Evolutionary conservation across 2,113 vertebrate species (phyloP), one percentile per base, ranked within the genome.

Genomic region (Calyptommatus sinebrachiatus): DNA sequence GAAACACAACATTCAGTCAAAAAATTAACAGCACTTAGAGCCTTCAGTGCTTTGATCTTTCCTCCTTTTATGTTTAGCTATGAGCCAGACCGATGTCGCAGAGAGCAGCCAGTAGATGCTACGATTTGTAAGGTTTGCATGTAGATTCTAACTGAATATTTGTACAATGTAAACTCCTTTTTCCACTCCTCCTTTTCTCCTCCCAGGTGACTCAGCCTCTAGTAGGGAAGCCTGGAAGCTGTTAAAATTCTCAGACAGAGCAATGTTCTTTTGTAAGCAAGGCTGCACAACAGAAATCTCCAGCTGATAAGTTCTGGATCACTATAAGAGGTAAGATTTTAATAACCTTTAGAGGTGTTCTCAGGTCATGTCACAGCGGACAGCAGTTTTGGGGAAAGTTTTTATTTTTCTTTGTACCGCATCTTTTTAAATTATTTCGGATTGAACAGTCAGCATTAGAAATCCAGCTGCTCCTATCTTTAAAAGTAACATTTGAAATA

Each of bases 101-200:
- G 63, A 72, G 88, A 91, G 90, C 92, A 87, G 85, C 85, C 63
- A 76, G 77, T 63, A 87, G 90, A 85, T 80, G 86, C 71, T 31
- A 80, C 66, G 89, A 78, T 66, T 26, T 48, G 83, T 18, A 84
- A 48, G 62, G 76, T 46, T 11, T 74, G 50, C 31, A 53, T 67
- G 62, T 45, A 35, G 83, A 85, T 87, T 90, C 84, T 89, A 90
- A 92, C 90, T 88, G 92, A 95, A 86, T 93, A 94, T 95, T 93
- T 92, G 85, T 88, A 75, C 74, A 84, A 93, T 90, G 95, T 95
- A 95, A 31, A 96, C 97, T 94, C 97, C 97, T 92, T 90, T 83
- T 94, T 94, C 93, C 92, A 94, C 89, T 94, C 95, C 92, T 92
- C 91, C 88, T 86, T 82, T 94, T 94, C 92, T 95, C 93, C 95